Evolutionary conservation across 2,888 invertebrate species (phyloP).

Genomic region (Leucophenga montana): DNA sequence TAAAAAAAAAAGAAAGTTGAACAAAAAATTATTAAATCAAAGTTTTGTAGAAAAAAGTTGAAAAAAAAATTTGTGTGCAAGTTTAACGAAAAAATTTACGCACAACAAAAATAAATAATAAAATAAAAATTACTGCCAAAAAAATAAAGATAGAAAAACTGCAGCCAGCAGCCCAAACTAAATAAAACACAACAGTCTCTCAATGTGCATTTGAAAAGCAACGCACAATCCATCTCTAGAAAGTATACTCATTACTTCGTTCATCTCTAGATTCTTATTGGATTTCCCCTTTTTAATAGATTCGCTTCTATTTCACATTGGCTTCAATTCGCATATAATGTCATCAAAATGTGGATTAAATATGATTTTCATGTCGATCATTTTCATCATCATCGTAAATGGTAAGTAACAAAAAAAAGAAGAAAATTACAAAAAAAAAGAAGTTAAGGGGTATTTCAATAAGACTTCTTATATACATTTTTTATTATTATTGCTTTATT

Average conservation of each 20-base stretch:
- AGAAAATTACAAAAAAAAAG: background rate
- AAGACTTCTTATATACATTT: no score
- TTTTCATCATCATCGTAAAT: conserved; percentile 73
- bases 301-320: conserved; percentile 44
- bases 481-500: no score
- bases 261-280: no score
- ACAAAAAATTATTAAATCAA: background rate
- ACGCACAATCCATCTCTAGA: conserved; percentile 6
- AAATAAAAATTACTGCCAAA: conserved; percentile 5
- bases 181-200: no score
- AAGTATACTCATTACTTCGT: background rate
- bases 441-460: no score
- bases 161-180: background rate
- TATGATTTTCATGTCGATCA: conserved; percentile 72
- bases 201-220: background rate
- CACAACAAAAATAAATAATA: background rate
- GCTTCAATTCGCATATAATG: conserved; percentile 65
- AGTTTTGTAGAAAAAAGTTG: background rate
- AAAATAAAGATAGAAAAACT: background rate
- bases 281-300: conserved; percentile 6
- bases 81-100: background rate
- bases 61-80: background rate
- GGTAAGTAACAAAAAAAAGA: conserved; percentile 59
- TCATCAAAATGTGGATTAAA: conserved; percentile 73
- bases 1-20: background rate